Conservation (phyloP, 1,140 invertebrate species). For the Drosophila parvula region DNA sequence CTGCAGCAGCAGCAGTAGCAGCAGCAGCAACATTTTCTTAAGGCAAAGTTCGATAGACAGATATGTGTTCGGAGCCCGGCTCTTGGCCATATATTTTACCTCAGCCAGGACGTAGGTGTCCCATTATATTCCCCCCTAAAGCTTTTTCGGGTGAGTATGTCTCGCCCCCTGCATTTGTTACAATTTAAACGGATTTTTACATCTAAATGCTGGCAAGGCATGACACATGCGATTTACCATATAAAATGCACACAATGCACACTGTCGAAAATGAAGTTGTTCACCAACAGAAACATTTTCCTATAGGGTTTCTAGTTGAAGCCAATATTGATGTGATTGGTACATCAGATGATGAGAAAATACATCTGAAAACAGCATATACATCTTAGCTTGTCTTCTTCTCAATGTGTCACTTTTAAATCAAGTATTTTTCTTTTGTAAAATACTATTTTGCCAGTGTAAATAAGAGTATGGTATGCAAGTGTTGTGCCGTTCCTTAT, state of each 20-base stretch:
- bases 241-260: constrained; percentile 35
- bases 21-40: constrained; percentile 52
- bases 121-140: not conserved
- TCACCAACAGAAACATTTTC: not conserved
- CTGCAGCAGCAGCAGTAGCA: constrained; percentile 59
- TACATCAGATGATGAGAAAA: not conserved
- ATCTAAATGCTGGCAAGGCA: constrained; percentile 52
- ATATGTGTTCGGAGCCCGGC: constrained; percentile 47
- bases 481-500: constrained; percentile 33
- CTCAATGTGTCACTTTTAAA: not conserved
- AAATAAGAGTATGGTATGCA: not conserved
- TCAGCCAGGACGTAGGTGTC: not conserved
- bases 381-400: not conserved
- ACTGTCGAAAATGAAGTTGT: not conserved
- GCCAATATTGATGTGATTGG: not conserved
- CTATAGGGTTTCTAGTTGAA: not conserved
- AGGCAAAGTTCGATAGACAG: constrained; percentile 64
- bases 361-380: not conserved
- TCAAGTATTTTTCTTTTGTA: not conserved
- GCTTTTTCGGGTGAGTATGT: not conserved
- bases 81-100: constrained; percentile 48
- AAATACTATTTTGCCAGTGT: constrained; percentile 6
- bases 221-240: constrained; percentile 60
- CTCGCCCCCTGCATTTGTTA: constrained; percentile 50
- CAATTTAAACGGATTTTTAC: constrained; percentile 76